phyloP scores from a whole-genome alignment of 1,140 invertebrate species.

The Eulimnadia texana region DNA sequence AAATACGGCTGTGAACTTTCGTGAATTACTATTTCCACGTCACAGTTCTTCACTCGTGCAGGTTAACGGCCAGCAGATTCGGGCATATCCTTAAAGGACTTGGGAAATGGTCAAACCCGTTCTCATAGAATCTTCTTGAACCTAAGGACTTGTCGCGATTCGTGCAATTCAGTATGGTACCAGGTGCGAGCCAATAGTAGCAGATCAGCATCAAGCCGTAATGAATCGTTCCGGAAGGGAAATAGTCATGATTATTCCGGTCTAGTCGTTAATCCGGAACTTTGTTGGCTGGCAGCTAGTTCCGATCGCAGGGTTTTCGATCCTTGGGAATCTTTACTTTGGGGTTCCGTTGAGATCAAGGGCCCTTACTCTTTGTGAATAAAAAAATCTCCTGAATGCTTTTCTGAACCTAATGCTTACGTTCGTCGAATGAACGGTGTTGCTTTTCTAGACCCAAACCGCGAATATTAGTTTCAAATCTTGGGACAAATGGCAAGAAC shows the following conservation, averaged over 20 bases:
- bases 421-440: not conserved
- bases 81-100: not conserved
- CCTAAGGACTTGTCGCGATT: not conserved
- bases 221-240: not conserved
- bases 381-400: not conserved
- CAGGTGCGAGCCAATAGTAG: conserved; percentile 6
- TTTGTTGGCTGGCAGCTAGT: conserved; percentile 2
- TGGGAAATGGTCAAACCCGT: not conserved
- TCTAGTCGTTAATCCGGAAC: not conserved
- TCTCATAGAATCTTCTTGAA: not conserved
- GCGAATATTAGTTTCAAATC: not conserved
- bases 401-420: not conserved
- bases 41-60: not conserved
- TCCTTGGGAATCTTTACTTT: not conserved
- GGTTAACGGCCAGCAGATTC: conserved; percentile 5
- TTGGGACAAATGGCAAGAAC: not conserved
- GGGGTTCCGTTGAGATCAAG: not conserved
- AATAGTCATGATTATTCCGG: not conserved
- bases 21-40: not conserved
- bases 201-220: not conserved
- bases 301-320: conserved; percentile 6
- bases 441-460: not conserved
- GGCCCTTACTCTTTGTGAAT: not conserved
- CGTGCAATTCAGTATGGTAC: not conserved
- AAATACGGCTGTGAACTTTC: not conserved